Conservation (phyloP, 2,113 vertebrate species). For the Maccullochella peelii region DNA sequence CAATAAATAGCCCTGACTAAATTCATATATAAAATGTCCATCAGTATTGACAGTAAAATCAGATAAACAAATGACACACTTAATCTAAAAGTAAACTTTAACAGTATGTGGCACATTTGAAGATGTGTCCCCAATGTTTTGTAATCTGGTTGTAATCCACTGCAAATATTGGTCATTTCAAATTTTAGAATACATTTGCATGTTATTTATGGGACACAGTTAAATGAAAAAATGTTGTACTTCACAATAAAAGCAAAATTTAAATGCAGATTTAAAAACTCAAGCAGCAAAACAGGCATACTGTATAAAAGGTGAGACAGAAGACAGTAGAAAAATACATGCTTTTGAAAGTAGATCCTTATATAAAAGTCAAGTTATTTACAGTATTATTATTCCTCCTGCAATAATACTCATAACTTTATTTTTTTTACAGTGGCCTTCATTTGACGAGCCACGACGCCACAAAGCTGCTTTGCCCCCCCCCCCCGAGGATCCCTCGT, state of each 20-base stretch:
- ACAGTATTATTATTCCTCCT: not conserved
- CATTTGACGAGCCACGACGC: not conserved
- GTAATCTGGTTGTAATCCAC: not conserved
- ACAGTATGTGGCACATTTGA: not conserved
- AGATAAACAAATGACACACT: not conserved
- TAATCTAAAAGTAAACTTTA: not conserved
- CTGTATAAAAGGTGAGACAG: not conserved
- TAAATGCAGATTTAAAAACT: not conserved
- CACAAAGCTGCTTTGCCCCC: slow-evolving; percentile 29
- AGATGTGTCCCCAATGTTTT: not conserved
- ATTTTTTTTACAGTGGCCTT: not conserved
- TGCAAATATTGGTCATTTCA: not conserved
- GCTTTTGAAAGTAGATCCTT: not conserved
- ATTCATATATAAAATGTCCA: not conserved
- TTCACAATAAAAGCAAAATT: not conserved
- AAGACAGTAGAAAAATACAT: not conserved
- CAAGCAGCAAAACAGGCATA: not conserved
- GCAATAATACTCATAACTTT: not conserved
- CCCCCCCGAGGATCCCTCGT: slow-evolving; percentile 26
- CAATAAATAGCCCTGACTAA: not conserved
- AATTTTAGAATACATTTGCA: not conserved
- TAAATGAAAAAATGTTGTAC: not conserved
- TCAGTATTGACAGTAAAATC: not conserved
- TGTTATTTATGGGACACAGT: not conserved
- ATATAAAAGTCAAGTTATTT: not conserved